Evolutionary conservation across 2,797 vertebrate species (phyloP).

Genomic region (Kryptopterus vitreolus): DNA sequence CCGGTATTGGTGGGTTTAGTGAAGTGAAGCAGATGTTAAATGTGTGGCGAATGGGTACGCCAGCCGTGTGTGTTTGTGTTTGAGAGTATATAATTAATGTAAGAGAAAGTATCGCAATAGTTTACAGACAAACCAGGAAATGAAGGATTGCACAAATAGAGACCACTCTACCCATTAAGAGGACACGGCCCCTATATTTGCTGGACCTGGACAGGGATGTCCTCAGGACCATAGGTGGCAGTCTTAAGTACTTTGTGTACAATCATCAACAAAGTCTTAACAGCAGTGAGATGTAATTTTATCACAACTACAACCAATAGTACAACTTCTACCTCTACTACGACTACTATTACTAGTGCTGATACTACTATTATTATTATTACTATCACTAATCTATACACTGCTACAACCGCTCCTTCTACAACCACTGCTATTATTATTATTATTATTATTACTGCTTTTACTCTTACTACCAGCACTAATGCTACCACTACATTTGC

Average conservation of each 20-base stretch:
- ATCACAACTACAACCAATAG: neutral
- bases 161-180: neutral
- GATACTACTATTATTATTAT: neutral
- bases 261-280: neutral
- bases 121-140: neutral
- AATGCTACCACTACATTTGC: no score
- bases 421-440: neutral
- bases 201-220: neutral
- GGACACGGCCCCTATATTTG: neutral
- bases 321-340: neutral
- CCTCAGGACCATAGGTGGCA: neutral
- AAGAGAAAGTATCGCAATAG: neutral
- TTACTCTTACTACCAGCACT: no score
- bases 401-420: neutral
- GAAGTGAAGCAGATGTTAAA: conserved; percentile 12
- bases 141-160: neutral
- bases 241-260: neutral
- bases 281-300: no score
- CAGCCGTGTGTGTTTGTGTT: neutral
- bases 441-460: neutral
- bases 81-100: neutral
- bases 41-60: neutral
- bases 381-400: neutral
- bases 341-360: neutral
- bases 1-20: neutral